Base-by-base conservation (phyloP, 2,888 invertebrate genomes). In the Alitta virens region DNA sequence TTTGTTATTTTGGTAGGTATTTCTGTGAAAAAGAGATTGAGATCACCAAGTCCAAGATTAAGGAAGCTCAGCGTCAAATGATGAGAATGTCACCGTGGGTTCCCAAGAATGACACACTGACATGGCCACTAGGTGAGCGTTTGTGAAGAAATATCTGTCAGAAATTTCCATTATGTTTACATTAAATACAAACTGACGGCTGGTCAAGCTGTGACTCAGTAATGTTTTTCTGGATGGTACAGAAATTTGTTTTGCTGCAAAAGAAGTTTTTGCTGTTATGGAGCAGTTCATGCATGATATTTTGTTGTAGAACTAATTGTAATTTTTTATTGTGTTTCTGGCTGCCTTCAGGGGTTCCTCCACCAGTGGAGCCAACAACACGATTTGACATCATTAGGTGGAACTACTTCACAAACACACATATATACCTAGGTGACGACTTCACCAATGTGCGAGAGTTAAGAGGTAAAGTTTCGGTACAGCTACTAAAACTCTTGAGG, bases 311-410 rank as follows among this genome's bases (percentile, higher is more conserved):
- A n/a, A n/a, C n/a, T 16, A 50, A 50, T n/a, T 7, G 12, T 50
- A 7, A 50, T 50, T 9, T 50, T 9, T 50, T 16, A 14, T 1
- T 3, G 18, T 57, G 23, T n/a, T n/a, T 54, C 33, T 56, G 33
- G 55, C 40, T 33, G 51, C 40, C 67, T 63, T 16, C 66, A 77
- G 79, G 80, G 57, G 72, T 78, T 68, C 87, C 87, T 63, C 83
- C 86, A 38, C 86, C 87, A 1, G 88, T 87, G 66, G 86, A 86
- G 67, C 89, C 91, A 1, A 85, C 86, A 16, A 89, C 88, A 57
- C 85, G 93, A 72, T 90, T 90, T 84, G 93, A 95, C 83, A 87
- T 95, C 67, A 85, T 92, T 54, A 88, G 88, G 50, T 96, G 94
- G 91, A 88, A 90, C 59, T 89, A 90, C 77, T 90, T 97, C 80